Conservation (phyloP, 2,888 invertebrate species). For the Mesorhabditis belari region DNA sequence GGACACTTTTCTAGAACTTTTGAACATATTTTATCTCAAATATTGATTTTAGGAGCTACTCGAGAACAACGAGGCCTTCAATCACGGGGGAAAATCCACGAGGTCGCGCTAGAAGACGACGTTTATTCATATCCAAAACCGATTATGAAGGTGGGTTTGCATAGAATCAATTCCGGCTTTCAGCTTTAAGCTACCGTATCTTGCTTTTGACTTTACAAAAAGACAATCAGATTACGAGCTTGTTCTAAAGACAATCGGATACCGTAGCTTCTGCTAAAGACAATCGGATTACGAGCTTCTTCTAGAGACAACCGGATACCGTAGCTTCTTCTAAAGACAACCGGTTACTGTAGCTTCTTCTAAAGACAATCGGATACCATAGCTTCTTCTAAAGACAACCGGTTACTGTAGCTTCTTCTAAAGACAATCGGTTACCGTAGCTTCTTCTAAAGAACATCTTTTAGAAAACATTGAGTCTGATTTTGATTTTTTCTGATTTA, state of each 20-base stretch:
- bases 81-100: conserved; percentile 36
- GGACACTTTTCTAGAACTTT: not conserved
- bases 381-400: too few relatives aligned
- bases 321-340: not conserved
- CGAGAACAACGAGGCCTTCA: conserved; percentile 45
- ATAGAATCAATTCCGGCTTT: too few relatives aligned
- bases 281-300: too few relatives aligned
- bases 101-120: conserved; percentile 22
- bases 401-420: too few relatives aligned
- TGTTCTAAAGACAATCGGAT: not conserved
- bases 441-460: too few relatives aligned
- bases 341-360: too few relatives aligned
- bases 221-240: conserved; percentile 3
- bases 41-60: conserved; percentile 35
- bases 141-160: conserved; percentile 31
- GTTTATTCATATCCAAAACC: conserved; percentile 36
- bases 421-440: too few relatives aligned
- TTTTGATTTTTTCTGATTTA: not conserved
- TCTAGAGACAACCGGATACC: not conserved
- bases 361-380: too few relatives aligned
- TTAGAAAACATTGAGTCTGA: too few relatives aligned
- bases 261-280: not conserved
- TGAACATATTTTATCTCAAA: not conserved
- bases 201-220: too few relatives aligned
- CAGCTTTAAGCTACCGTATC: too few relatives aligned